Base-by-base conservation (phyloP, 2,113 vertebrate species). In the Datnioides undecimradiatus region DNA sequence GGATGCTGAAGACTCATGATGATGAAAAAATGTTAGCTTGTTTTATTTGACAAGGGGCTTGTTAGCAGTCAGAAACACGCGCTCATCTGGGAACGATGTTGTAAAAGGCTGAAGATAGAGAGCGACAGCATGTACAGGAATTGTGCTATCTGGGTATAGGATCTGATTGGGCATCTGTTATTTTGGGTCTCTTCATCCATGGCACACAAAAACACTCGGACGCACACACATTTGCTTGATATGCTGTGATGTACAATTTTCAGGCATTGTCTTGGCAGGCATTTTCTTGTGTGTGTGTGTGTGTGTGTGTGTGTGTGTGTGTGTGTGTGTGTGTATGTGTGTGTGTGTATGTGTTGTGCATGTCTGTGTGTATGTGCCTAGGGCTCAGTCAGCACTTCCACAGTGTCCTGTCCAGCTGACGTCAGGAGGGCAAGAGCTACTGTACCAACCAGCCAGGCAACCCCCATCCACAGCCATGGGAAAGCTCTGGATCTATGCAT, bases 361-460 rank as follows among this genome's bases (percentile, higher is more conserved):
- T 66, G 71, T 68, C 62, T 71, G 65, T 70, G 59, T 57, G 73
- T 34, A 62, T 55, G 46, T 70, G 77, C 33, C 63, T 25, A 33
- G 14, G 66, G 83, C 85, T 86, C 82, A 78, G 89, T 92, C 92
- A 92, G 92, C 88, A 91, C 80, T 90, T 89, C 84, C 73, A 79
- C 73, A 78, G 33, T 57, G 60, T 58, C 79, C 69, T 85, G 89
- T 89, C 90, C 83, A 88, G 90, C 90, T 93, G 91, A 93, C 79
- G 74, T 91, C 87, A 92, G 90, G 88, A 84, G 79, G 73, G 74
- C 76, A 82, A 52, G 25, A 86, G 58, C 55, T 76, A 88, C 73
- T 83, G 77, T 81, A 83, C 65, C 80, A 76, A 73, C 58, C 57
- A 87, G 58, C 46, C 60, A 79, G 86, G 52, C 89, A 88, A 62